Base-by-base conservation (phyloP, 2,888 invertebrate genomes). In the Poecilus cupreus region DNA sequence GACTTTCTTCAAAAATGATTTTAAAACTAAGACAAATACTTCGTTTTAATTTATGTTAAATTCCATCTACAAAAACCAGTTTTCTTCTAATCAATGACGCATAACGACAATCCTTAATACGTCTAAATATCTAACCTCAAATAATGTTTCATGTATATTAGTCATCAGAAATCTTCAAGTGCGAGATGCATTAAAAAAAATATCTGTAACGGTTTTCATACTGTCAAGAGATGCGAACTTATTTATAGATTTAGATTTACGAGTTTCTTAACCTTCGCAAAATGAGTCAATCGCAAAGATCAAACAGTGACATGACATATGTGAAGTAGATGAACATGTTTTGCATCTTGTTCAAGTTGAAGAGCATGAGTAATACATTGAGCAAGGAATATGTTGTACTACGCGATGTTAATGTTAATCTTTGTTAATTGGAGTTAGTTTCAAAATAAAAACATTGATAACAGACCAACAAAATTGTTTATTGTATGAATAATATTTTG, bases 251-350 rank as follows among this genome's bases (percentile, higher is more conserved):
- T 13, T 13, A 51, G 13, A 13, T 51, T 51, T 51, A 51, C 18
- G 18, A 51, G 51, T 51, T 51, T 51, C 10, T 51, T 51, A 51
- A 51, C 51, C 51, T 18, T 18, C 16, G 18, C 51, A 8, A 43
- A 51, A 51, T 51, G 51, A 51, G 51, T 51, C 51, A 51, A 18
- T 51, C 18, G 18, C 16, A 51, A 51, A 18, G 51, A 51, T 51
- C 51, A 46, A 3, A 32, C 46, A 51, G 43, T 2, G n/a, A 43
- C n/a, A 43, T 51, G 51, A 51, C 51, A 18, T 18, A 51, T 18
- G 43, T 0, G 13, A 43, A 8, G 18, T n/a, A n/a, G 18, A 4
- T 51, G 32, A 26, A 2, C 8, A 0, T 51, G 16, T 51, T 18
- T 1, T 51, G 13, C 43, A 51, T 51, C 51, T 51, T 51, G 18